phyloP scores from a whole-genome alignment of 2,113 vertebrate genomes.

The Galbula dea region DNA sequence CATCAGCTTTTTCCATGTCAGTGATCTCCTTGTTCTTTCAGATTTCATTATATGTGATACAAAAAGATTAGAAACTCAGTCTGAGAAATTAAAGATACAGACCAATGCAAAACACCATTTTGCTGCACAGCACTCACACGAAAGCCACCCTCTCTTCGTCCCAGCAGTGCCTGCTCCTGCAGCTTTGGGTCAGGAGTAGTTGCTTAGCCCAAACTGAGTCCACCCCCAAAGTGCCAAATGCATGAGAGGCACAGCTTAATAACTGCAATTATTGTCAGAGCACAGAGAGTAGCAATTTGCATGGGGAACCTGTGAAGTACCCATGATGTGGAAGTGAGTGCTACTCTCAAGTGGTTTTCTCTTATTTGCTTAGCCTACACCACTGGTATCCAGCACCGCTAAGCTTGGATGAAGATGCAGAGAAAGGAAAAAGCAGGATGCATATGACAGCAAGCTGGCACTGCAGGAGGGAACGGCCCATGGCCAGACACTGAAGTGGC shows the following conservation, averaged over 20 bases:
- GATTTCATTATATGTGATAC: not conserved
- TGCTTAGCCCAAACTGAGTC: not conserved
- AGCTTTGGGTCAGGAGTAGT: not conserved
- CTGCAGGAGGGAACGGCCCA: not conserved
- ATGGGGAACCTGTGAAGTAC: not conserved
- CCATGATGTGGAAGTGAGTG: rapidly evolving
- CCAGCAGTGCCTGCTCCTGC: not conserved
- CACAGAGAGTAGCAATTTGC: not conserved
- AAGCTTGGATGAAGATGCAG: not conserved
- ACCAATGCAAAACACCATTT: not conserved
- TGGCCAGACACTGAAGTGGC: not conserved
- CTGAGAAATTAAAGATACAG: not conserved
- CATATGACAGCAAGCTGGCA: not conserved
- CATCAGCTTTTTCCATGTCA: not conserved
- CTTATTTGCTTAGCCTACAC: not conserved
- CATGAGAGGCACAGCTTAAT: not conserved
- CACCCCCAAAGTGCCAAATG: not conserved
- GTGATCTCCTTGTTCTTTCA: not conserved
- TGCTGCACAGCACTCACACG: rapidly evolving
- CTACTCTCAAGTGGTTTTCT: not conserved
- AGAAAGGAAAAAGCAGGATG: not conserved
- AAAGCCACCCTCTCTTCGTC: not conserved
- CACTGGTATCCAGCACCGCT: not conserved
- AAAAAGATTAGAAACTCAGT: not conserved
- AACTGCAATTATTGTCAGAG: not conserved